Percentiles rank a stretch among this genome's conserved stretches.
These are phyloP conservation scores for Ceriagrion tenellum DNA, from an alignment of 2,888 invertebrate genomes.

Conservation along the genomic window DNA sequence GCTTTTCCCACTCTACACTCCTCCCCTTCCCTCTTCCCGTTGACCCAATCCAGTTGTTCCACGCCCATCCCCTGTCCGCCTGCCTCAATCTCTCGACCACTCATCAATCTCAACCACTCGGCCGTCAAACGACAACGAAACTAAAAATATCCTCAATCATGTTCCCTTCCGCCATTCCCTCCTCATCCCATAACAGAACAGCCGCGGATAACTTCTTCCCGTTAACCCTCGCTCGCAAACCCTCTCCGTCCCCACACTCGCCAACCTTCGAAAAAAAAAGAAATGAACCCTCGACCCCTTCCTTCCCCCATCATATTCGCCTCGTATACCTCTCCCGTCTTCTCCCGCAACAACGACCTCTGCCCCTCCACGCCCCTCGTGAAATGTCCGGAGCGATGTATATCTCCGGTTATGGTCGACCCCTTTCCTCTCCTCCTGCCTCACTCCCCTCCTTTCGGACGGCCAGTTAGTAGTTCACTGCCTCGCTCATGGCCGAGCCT, in stretches of 20 bases:
- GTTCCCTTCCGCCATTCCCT: slow-evolving; percentile 43
- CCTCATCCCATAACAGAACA: slow-evolving; percentile 29
- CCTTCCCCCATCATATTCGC: neutral
- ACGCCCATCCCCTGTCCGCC: neutral
- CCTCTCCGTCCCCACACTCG: neutral
- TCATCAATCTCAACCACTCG: slow-evolving; percentile 46
- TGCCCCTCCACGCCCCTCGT: neutral
- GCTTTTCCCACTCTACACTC: neutral
- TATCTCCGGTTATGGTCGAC: neutral
- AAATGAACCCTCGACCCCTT: neutral
- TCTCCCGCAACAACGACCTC: neutral
- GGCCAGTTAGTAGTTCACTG: too few relatives aligned
- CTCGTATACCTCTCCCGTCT: neutral
- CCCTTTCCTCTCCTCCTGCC: neutral
- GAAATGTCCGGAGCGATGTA: slow-evolving; percentile 33
- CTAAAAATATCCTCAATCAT: slow-evolving; percentile 44
- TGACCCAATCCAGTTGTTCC: neutral
- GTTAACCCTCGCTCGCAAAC: neutral
- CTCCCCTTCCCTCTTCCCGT: neutral
- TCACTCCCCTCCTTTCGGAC: too few relatives aligned
- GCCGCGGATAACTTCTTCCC: neutral
- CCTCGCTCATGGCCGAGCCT: neutral
- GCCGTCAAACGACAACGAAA: slow-evolving; percentile 45
- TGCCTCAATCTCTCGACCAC: neutral
- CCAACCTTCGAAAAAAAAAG: neutral